Evolutionary conservation across 2,888 invertebrate species (phyloP).

Genomic region (Cataglyphis altisquamis): DNA sequence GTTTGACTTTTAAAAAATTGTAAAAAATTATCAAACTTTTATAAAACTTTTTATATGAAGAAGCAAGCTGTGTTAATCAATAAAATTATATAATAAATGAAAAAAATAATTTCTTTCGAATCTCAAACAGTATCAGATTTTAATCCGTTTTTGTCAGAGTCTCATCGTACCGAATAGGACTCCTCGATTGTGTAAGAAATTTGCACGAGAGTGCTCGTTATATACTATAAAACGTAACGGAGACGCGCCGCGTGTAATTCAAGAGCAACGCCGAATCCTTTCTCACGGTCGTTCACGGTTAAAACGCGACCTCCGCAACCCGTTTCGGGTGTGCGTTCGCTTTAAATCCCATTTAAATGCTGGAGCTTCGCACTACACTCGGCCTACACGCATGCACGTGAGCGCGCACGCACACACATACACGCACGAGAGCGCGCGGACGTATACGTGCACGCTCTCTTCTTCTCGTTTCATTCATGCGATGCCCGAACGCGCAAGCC

Average conservation of each 20-base stretch:
- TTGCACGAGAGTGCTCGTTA: conserved; percentile 5
- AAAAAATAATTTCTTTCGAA: background rate
- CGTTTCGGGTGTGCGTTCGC: conserved; percentile 72
- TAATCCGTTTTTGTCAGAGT: background rate
- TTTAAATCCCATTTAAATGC: conserved; percentile 78
- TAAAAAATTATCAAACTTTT: background rate
- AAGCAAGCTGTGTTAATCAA: background rate
- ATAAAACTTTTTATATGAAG: background rate
- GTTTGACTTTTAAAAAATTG: background rate
- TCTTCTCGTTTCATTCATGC: conserved; percentile 72
- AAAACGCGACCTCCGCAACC: conserved; percentile 78
- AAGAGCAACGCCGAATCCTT: conserved; percentile 32
- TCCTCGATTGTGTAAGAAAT: background rate
- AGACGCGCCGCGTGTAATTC: background rate
- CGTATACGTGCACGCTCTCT: background rate
- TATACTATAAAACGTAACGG: background rate
- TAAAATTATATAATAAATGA: background rate
- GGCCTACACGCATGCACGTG: background rate
- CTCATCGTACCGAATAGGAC: background rate
- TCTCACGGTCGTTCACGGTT: conserved; percentile 76
- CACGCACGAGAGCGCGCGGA: background rate
- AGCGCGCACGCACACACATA: background rate
- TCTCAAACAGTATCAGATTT: background rate
- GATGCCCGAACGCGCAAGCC: conserved; percentile 26
- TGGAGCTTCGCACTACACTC: conserved; percentile 60